Conservation (phyloP, 1,140 invertebrate species). For the Hycleus phaleratus region DNA sequence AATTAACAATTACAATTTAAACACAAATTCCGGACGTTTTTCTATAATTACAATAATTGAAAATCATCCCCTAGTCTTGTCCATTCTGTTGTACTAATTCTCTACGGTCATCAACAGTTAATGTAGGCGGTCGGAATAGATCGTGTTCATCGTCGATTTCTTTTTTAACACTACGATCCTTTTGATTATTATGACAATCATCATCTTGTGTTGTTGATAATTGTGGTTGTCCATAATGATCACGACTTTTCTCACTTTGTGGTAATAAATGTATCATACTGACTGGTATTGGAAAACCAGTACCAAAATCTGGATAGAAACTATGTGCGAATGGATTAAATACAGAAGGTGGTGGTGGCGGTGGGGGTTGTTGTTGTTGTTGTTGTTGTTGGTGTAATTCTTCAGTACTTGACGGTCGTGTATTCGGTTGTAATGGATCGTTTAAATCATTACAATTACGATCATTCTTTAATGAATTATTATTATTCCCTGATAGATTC, state of each 20-base stretch:
- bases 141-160: constrained; percentile 56
- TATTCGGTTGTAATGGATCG: constrained; percentile 40
- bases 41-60: not conserved
- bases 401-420: constrained; percentile 53
- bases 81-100: constrained; percentile 57
- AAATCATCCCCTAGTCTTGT: constrained; percentile 45
- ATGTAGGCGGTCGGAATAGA: constrained; percentile 46
- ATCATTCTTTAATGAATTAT: constrained; percentile 45
- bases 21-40: not conserved
- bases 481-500: constrained; percentile 60
- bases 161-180: constrained; percentile 46
- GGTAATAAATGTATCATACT: constrained; percentile 76
- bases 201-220: constrained; percentile 44
- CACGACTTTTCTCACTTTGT: constrained; percentile 62
- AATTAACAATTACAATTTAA: too few species aligned
- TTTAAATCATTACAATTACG: constrained; percentile 17
- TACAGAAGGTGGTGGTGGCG: constrained; percentile 44
- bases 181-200: constrained; percentile 52
- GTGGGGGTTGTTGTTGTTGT: not conserved
- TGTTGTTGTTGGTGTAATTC: constrained; percentile 42
- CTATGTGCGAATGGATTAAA: constrained; percentile 65
- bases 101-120: constrained; percentile 48
- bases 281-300: constrained; percentile 71
- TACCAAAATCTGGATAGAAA: constrained; percentile 73
- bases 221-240: constrained; percentile 44